Conservation (phyloP, 2,888 invertebrate genomes). For the Acleris literana region DNA sequence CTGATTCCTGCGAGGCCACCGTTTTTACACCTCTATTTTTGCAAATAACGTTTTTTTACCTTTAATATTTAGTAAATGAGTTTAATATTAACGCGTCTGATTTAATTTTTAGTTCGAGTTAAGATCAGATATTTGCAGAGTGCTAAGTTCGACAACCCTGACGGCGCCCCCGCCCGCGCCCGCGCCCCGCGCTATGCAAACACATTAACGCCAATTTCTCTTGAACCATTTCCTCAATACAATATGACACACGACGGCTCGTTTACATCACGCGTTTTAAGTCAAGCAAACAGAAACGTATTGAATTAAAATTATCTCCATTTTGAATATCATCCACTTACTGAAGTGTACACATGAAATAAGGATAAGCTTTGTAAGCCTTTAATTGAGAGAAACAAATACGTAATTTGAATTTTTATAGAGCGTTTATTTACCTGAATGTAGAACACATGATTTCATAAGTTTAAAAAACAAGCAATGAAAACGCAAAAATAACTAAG, state of each 20-base stretch:
- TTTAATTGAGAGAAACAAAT: background rate
- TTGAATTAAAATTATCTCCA: constrained; percentile 22
- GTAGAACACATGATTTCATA: background rate
- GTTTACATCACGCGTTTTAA: constrained; percentile 36
- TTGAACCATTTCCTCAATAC: constrained; percentile 39
- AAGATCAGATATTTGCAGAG: constrained; percentile 1
- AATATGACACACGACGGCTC: constrained; percentile 36
- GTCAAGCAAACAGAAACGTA: constrained; percentile 31
- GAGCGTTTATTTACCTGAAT: too few species aligned
- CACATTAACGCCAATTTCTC: constrained; percentile 41
- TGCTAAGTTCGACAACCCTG: constrained; percentile 22
- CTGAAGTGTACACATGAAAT: background rate
- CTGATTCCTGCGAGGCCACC: constrained; percentile 15
- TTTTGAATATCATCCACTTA: constrained; percentile 16
- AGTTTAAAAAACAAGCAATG: background rate
- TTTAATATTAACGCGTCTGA: too few species aligned
- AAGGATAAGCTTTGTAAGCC: background rate
- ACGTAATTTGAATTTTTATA: background rate
- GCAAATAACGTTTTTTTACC: too few species aligned
- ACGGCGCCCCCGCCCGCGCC: constrained; percentile 10
- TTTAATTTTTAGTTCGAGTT: background rate
- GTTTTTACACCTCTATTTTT: too few species aligned
- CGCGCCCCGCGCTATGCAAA: constrained; percentile 36
- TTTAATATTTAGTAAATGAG: too few species aligned
- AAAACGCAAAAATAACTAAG: constrained; percentile 4